Evolutionary conservation across 2,888 invertebrate genomes (phyloP).

Genomic region (Drosophila fulvimacula): DNA sequence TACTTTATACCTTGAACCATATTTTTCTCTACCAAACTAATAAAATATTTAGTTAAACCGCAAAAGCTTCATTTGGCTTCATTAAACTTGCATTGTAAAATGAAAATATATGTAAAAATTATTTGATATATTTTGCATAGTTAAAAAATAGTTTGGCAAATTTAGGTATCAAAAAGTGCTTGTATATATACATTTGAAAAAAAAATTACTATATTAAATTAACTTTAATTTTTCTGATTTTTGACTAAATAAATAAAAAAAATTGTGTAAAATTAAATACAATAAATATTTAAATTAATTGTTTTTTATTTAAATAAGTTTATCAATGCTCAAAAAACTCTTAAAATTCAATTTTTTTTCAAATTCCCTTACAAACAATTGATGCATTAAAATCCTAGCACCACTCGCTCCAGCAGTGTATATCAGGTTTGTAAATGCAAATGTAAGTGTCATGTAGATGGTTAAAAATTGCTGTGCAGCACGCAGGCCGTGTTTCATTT

Average conservation of each 20-base stretch:
- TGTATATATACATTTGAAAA: too few species aligned
- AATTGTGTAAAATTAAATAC: too few species aligned
- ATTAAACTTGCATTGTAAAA: not conserved
- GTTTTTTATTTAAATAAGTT: too few species aligned
- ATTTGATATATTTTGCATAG: too few species aligned
- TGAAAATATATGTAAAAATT: too few species aligned
- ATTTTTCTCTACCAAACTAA: not conserved
- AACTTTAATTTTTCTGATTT: too few species aligned
- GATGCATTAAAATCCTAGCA: not conserved
- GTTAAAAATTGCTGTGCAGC: slow-evolving; percentile 26
- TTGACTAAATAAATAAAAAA: too few species aligned
- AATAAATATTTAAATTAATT: too few species aligned
- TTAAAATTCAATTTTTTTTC: not conserved
- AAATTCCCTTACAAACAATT: not conserved
- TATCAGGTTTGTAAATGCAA: slow-evolving; percentile 8
- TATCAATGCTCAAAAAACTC: not conserved
- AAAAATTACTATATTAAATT: too few species aligned
- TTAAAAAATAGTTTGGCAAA: too few species aligned
- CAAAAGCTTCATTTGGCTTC: not conserved
- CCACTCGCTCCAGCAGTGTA: not conserved
- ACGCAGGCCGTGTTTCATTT: slow-evolving; percentile 18
- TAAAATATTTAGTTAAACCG: not conserved
- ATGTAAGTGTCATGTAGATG: slow-evolving; percentile 50
- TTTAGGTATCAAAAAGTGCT: too few species aligned
- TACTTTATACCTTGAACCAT: not conserved